Percentiles rank a stretch among this genome's conserved stretches.
phyloP scores from a whole-genome alignment of 2,113 vertebrate genomes.

The Ginglymostoma cirratum region DNA sequence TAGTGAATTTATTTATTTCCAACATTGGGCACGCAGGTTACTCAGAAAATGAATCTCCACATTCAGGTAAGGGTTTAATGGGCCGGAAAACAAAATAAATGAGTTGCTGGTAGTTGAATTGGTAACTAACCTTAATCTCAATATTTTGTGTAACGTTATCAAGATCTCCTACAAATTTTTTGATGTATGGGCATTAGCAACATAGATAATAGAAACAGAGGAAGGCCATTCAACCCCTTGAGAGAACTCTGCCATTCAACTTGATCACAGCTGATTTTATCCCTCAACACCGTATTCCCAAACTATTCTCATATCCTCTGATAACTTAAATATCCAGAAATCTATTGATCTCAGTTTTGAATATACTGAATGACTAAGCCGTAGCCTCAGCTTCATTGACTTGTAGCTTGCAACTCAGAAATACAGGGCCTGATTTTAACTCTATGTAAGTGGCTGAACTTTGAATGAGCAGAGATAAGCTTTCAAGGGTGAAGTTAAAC shows the following conservation, averaged over 20 bases:
- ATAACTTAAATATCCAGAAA: too few relatives aligned
- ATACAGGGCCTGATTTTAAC: neutral
- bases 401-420: neutral
- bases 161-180: neutral
- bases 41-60: neutral
- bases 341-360: too few relatives aligned
- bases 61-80: neutral
- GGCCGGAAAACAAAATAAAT: slow-evolving; percentile 4
- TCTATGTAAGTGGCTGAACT: neutral
- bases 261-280: too few relatives aligned
- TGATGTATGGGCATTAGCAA: too few relatives aligned
- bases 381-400: neutral
- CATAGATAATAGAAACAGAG: too few relatives aligned
- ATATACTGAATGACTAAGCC: too few relatives aligned
- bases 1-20: slow-evolving; percentile 24
- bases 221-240: too few relatives aligned
- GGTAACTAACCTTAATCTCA: slow-evolving; percentile 12
- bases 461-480: neutral
- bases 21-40: neutral
- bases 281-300: too few relatives aligned
- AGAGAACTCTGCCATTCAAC: too few relatives aligned
- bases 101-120: neutral
- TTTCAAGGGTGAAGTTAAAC: neutral
- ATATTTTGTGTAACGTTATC: neutral
- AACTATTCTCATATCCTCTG: too few relatives aligned